Evolutionary conservation across 2,797 vertebrate species (phyloP).

Genomic region (Pseudochirops cupreus): DNA sequence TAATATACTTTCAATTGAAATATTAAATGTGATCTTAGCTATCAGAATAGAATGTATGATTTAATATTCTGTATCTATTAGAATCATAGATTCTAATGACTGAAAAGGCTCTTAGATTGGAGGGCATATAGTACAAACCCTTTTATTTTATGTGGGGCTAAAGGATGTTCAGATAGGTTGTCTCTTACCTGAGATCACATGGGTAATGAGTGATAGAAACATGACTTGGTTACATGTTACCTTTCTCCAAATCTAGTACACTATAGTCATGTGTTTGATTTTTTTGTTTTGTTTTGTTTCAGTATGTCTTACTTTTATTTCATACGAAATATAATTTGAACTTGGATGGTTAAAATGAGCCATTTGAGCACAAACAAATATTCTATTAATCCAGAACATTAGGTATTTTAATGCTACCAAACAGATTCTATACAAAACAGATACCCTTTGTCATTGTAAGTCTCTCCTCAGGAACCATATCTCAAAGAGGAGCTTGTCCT

Average conservation of each 20-base stretch:
- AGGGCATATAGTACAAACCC: neutral
- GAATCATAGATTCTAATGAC: neutral
- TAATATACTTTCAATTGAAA: neutral
- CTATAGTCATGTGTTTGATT: neutral
- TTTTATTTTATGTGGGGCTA: neutral
- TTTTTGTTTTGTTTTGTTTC: slow-evolving; percentile 13
- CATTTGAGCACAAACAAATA: neutral
- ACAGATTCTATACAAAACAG: neutral
- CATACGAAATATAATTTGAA: neutral
- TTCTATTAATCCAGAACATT: neutral
- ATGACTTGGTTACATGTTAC: neutral
- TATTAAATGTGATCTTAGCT: neutral
- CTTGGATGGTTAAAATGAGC: neutral
- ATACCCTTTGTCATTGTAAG: neutral
- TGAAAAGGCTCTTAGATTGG: neutral
- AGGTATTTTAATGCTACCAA: neutral
- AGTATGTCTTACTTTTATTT: neutral
- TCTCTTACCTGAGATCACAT: neutral
- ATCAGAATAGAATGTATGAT: neutral
- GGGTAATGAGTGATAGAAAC: neutral
- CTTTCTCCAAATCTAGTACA: no score
- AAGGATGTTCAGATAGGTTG: neutral
- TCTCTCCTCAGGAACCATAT: neutral
- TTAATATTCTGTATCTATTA: slow-evolving; percentile 25
- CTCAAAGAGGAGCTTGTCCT: neutral